Percentiles rank a stretch among this genome's conserved stretches.
phyloP scores from a whole-genome alignment of 2,888 invertebrate genomes.

The Calephelis perditalis region DNA sequence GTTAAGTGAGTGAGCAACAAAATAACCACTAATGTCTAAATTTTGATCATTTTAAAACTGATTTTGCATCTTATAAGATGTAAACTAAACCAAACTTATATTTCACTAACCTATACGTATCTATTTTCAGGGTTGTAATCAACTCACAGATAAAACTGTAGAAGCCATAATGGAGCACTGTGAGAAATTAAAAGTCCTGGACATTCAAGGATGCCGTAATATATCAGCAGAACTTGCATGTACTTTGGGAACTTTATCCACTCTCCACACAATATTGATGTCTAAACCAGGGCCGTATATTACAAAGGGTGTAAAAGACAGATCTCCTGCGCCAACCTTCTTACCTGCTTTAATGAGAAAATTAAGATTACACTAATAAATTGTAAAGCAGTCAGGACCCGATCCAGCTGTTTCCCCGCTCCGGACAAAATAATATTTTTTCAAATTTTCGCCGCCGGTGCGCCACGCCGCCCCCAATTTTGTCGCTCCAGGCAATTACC shows the following conservation, averaged over 20 bases:
- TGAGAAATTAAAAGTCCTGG: slow-evolving; percentile 73
- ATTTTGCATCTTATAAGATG: too few relatives aligned
- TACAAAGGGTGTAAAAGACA: slow-evolving; percentile 56
- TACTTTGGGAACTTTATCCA: slow-evolving; percentile 52
- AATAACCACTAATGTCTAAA: too few relatives aligned
- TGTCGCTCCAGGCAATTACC: too few relatives aligned
- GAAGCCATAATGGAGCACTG: slow-evolving; percentile 69
- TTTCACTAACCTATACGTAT: background rate
- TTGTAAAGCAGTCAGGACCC: too few relatives aligned
- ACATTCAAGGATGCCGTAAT: slow-evolving; percentile 75
- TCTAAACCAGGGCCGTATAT: slow-evolving; percentile 68
- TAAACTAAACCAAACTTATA: too few relatives aligned
- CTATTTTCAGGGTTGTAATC: slow-evolving; percentile 76
- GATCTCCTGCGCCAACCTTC: slow-evolving; percentile 57
- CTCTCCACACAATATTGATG: slow-evolving; percentile 65
- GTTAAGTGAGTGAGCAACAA: too few relatives aligned
- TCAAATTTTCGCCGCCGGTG: too few relatives aligned
- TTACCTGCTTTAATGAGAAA: slow-evolving; percentile 60
- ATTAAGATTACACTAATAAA: slow-evolving; percentile 50
- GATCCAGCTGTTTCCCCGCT: too few relatives aligned
- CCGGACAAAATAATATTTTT: too few relatives aligned
- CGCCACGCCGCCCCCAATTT: too few relatives aligned
- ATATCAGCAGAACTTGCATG: slow-evolving; percentile 68
- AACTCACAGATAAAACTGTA: slow-evolving; percentile 77
- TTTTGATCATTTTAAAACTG: too few relatives aligned